Evolutionary conservation across 1,140 invertebrate genomes (phyloP), one percentile per base, ranked within the genome.

Genomic region (Theocolax elegans): DNA sequence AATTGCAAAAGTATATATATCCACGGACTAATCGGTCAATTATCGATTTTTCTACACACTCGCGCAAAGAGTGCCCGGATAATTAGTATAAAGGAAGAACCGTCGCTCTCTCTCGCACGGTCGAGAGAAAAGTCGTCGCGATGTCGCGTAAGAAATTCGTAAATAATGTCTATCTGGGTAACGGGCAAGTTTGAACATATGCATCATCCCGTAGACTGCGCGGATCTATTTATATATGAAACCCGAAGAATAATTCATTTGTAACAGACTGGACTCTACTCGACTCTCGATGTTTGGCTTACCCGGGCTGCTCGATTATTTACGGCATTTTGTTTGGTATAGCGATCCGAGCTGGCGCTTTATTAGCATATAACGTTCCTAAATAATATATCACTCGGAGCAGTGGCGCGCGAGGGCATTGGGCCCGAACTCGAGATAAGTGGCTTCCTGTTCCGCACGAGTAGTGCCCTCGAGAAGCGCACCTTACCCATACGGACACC

Each of bases 361-460:
- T 72, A 80, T 80, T 80, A 80, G 78, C 79, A 80, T 80, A 79
- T 67, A 76, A 67, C 60, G 70, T 70, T 76, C 73, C 74, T 75
- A 79, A 80, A 79, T 79, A 77, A 80, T 79, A 78, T 80, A 81
- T 77, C 75, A 78, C 74, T 21, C 19, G 46, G 68, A 54, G 75
- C 56, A 13, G 38, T 7, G 46, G 9, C n/a, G 44, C 8, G 19
- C 51, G 67, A 38, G 31, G 60, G 68, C 74, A 77, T 75, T 69
- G 73, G 66, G 67, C 63, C 56, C 56, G 31, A 74, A 73, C 63
- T 46, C 49, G 53, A 74, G 75, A 78, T 74, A 80, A 79, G 76
- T 77, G 73, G 77, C 77, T 80, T 80, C 78, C 77, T 77, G 76
- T 68, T 60, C 46, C 62, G 69, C 60, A 62, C 44, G 53, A 60